These are phyloP conservation scores for Drosophila monieri DNA, from an alignment of 2,888 invertebrate species.

Conservation along the genomic window DNA sequence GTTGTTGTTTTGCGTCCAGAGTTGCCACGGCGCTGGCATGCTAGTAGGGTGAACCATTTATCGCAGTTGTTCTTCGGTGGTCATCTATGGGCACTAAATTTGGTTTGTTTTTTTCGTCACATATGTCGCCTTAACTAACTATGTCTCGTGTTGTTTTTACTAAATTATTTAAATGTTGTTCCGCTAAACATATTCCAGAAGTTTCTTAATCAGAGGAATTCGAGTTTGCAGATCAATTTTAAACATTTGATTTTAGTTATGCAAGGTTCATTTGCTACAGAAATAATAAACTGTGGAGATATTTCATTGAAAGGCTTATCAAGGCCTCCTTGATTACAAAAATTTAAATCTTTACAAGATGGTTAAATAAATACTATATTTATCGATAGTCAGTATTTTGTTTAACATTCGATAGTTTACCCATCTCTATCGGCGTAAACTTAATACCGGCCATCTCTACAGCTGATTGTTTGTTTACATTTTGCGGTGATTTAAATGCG, in stretches of 20 bases:
- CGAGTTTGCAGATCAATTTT: background rate
- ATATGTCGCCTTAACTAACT: background rate
- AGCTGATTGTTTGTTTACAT: conserved; percentile 2
- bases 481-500: background rate
- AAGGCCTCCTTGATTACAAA: background rate
- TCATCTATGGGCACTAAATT: background rate
- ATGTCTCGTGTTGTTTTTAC: background rate
- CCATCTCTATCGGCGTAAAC: background rate
- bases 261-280: background rate
- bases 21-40: conserved; percentile 18
- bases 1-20: conserved; percentile 21
- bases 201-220: background rate
- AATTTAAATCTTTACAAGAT: no score
- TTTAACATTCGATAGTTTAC: background rate
- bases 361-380: background rate
- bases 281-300: background rate
- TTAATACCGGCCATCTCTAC: background rate
- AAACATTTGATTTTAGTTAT: conserved; percentile 3
- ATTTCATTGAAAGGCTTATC: background rate
- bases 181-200: conserved; percentile 4
- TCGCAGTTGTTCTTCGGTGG: background rate
- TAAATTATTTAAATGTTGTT: background rate
- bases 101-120: background rate
- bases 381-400: background rate
- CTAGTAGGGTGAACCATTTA: conserved; percentile 21